Evolutionary conservation across 2,888 invertebrate genomes (phyloP).

Genomic region (Eilema sororculum): DNA sequence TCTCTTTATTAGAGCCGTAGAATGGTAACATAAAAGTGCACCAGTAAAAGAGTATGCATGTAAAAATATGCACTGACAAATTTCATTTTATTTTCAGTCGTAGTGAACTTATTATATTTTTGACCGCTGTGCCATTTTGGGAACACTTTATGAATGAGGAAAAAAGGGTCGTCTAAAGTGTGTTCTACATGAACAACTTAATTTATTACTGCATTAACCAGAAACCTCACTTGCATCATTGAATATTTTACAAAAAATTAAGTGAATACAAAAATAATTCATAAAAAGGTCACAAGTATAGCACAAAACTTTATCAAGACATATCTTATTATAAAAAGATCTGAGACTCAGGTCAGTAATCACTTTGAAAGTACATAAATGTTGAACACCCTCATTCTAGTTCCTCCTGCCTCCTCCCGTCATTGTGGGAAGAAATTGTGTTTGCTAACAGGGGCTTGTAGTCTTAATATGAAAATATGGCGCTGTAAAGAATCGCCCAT

Average conservation of each 20-base stretch:
- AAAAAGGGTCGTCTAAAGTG: neutral
- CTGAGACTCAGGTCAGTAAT: neutral
- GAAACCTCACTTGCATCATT: neutral
- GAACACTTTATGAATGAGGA: neutral
- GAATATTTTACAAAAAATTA: neutral
- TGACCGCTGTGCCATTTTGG: neutral
- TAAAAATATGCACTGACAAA: neutral
- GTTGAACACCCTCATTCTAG: conserved; percentile 22
- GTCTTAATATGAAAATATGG: conserved; percentile 81
- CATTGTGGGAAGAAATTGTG: conserved; percentile 65
- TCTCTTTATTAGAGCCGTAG: conserved; percentile 61
- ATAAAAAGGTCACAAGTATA: neutral
- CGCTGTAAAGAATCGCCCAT: conserved; percentile 72
- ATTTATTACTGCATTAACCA: neutral
- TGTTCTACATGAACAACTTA: neutral
- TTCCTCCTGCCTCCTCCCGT: conserved; percentile 43
- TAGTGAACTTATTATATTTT: neutral
- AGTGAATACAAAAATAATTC: neutral
- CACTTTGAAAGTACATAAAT: conserved; percentile 28
- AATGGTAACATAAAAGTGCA: conserved; percentile 52
- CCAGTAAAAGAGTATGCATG: neutral
- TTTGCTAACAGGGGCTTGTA: conserved; percentile 71
- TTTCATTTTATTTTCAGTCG: neutral
- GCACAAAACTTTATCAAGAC: neutral
- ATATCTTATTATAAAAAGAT: neutral